Evolutionary conservation across 2,888 invertebrate genomes (phyloP), one percentile per base, ranked within the genome.

Genomic region (Glyphotaelius pellucidus): DNA sequence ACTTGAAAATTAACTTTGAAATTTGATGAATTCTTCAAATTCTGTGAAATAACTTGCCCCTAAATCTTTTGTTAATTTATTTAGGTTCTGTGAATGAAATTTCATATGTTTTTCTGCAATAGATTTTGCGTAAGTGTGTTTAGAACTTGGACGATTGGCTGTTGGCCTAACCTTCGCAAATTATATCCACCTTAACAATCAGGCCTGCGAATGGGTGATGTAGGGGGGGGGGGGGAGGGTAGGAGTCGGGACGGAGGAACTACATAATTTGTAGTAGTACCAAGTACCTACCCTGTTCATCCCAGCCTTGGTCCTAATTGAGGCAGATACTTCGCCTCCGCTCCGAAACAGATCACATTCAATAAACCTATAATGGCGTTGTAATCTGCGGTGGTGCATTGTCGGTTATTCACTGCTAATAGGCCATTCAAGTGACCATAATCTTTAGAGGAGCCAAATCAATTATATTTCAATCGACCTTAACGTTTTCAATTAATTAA

Each of bases 341-440:
- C 67, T 67, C 67, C 67, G n/a, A 67, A 67, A 67, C 67, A 67
- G 67, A 67, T 67, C 67, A 67, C 67, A 67, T 67, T 67, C 67
- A 67, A 67, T 67, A 67, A 25, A 9, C 67, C 67, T 25, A 67
- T 67, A 67, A 67, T n/a, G 67, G 25, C 67, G 9, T n/a, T 67
- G 67, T 67, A 67, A 67, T 67, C 67, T n/a, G 67, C n/a, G 67
- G 25, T 67, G 67, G 67, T 67, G 67, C 67, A 67, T 67, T 25
- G n/a, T 67, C 67, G n/a, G 67, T 67, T 67, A 67, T 67, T 67
- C 67, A 67, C 25, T 25, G 25, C 67, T 67, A 67, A 67, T 67
- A 25, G 67, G 67, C 67, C n/a, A 25, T 67, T 25, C 67, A 25
- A 67, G 67, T n/a, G 67, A 67, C n/a, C 25, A 67, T n/a, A 67